Base-by-base conservation (phyloP, 1,140 invertebrate genomes). In the Drosophila teissieri region DNA sequence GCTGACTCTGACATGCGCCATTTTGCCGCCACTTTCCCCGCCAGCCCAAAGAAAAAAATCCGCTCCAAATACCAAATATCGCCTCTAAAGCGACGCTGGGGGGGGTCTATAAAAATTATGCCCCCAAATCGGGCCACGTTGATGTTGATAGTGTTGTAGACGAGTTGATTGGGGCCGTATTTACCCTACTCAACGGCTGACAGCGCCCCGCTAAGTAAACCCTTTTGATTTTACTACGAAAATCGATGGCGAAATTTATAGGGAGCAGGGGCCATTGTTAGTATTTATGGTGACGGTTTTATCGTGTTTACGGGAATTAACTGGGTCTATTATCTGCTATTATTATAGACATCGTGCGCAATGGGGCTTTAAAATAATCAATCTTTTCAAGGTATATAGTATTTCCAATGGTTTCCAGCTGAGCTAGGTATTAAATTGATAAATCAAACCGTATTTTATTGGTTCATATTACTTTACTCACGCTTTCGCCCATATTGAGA, bases 121-220 rank as follows among this genome's bases (percentile, higher is more conserved):
- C 67, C 75, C 75, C 64, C 64, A 79, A 88, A 88, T 83, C 79
- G 83, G 63, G 62, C 69, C 58, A 81, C 78, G 45, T 54, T 80
- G 61, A 73, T 69, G 78, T 78, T 75, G 78, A 86, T 81, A 61
- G 67, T 64, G 44, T 36, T 48, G 60, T 45, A 62, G 62, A 61
- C 44, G 57, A 82, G 53, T 58, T 58, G 64, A 58, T 70, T 77
- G 42, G 55, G 73, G 56, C 49, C 54, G 60, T 60, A 62, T 83
- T 86, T 73, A 86, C 83, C 83, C 84, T 73, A 77, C 78, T 86
- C 83, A 86, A 76, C 36, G 49, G 67, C 75, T 83, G 83, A 86
- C 79, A 88, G 75, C 49, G 27, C 27, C 63, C 24, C 58, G 60
- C 67, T 64, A 73, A 69, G 74, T 73, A 69, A 77, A 74, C 65